Conservation (phyloP, 2,888 invertebrate species). For the Himalopsyche anomala region DNA sequence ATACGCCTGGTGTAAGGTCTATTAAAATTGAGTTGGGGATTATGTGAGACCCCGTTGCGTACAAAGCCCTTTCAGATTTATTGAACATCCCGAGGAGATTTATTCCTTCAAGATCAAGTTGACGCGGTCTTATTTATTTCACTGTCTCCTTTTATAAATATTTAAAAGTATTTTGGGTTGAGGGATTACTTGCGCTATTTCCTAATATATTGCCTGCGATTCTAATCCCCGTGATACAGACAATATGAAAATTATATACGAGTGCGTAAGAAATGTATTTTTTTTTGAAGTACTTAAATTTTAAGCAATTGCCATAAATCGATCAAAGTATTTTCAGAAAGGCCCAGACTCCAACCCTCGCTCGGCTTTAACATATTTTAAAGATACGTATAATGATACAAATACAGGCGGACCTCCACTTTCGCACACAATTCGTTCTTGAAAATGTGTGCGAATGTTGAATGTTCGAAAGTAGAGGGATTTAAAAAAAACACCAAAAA, state of each 20-base stretch:
- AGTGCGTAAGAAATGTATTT: neutral
- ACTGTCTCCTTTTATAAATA: conserved; percentile 62
- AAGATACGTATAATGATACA: no score
- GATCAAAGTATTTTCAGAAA: no score
- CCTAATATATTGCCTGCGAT: conserved; percentile 41
- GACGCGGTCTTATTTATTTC: conserved; percentile 60
- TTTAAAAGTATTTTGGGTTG: conserved; percentile 64
- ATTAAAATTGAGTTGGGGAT: conserved; percentile 54
- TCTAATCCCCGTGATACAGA: conserved; percentile 50
- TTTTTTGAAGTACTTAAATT: neutral
- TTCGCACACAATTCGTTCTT: no score
- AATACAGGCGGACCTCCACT: no score
- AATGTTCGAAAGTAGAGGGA: no score
- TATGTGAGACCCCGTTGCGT: conserved; percentile 47
- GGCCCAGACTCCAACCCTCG: no score
- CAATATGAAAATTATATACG: neutral
- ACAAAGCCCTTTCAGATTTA: conserved; percentile 58
- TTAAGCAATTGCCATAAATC: no score
- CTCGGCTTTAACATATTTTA: no score
- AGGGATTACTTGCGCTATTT: conserved; percentile 59
- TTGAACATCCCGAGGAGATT: conserved; percentile 53
- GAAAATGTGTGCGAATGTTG: no score
- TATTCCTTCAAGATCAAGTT: conserved; percentile 55
- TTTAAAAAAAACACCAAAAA: no score
- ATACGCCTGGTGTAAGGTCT: conserved; percentile 45